phyloP scores from a whole-genome alignment of 2,797 vertebrate genomes.

The Sebastes nivosus region DNA sequence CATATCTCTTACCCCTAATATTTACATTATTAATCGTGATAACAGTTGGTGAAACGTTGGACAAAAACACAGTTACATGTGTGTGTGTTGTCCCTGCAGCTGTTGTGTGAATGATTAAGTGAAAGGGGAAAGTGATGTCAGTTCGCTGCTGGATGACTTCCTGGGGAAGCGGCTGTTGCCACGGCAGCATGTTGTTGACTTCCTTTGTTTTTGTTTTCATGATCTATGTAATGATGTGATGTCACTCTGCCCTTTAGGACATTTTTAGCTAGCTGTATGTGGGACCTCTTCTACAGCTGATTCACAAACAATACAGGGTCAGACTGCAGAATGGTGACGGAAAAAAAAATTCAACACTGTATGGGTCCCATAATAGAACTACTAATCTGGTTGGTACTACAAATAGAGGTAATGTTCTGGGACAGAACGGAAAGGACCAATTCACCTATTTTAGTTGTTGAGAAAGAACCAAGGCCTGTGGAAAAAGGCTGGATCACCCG shows the following conservation, averaged over 20 bases:
- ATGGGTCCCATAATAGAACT: neutral
- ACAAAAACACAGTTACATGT: neutral
- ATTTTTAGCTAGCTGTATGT: neutral
- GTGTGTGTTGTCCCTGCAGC: neutral
- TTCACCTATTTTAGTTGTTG: neutral
- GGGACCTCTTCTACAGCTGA: neutral
- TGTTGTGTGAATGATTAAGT: neutral
- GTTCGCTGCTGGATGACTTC: slow-evolving; percentile 57
- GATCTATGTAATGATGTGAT: neutral
- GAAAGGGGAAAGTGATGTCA: slow-evolving; percentile 44
- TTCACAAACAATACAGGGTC: neutral
- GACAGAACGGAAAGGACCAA: neutral
- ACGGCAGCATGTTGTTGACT: slow-evolving; percentile 42
- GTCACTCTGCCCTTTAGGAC: neutral
- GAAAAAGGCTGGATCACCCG: too few relatives aligned
- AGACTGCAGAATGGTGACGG: neutral
- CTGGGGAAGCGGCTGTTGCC: slow-evolving; percentile 69
- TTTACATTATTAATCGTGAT: neutral
- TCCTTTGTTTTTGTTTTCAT: slow-evolving; percentile 62
- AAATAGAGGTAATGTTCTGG: neutral
- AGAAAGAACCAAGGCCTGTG: neutral
- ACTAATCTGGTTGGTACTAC: neutral
- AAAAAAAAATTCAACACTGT: neutral
- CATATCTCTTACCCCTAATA: neutral
- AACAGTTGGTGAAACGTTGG: neutral